Evolutionary conservation across 1,140 invertebrate species (phyloP).

Genomic region (Ylistrum balloti): DNA sequence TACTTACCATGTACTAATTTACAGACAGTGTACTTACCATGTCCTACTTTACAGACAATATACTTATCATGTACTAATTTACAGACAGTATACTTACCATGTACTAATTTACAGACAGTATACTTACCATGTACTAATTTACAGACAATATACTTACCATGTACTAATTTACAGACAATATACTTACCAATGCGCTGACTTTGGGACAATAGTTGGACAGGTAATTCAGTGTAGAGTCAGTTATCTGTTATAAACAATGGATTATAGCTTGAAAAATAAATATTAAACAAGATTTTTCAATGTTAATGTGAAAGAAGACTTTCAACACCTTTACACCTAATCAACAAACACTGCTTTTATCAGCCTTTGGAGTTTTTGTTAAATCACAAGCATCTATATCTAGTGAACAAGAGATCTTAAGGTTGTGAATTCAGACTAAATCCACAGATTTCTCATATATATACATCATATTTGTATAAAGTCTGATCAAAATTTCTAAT

Average conservation of each 20-base stretch:
- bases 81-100: constrained; percentile 85
- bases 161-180: constrained; percentile 94
- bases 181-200: constrained; percentile 89
- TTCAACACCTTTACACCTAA: no score
- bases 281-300: no score
- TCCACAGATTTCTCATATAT: no score
- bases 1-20: constrained; percentile 86
- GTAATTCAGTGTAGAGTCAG: constrained; percentile 95
- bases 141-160: constrained; percentile 85
- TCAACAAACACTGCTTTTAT: no score
- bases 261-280: no score
- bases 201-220: constrained; percentile 96
- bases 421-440: no score
- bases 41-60: neutral
- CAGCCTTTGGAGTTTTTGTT: no score
- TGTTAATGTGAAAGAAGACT: no score
- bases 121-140: constrained; percentile 77
- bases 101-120: constrained; percentile 97
- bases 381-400: no score
- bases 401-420: no score
- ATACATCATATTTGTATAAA: no score
- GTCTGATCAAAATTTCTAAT: no score
- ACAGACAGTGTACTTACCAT: constrained; percentile 86
- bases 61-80: constrained; percentile 86
- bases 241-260: constrained; percentile 86